Base-by-base conservation (phyloP, 2,797 vertebrate species). In the Mormyrus proboscirostris region DNA sequence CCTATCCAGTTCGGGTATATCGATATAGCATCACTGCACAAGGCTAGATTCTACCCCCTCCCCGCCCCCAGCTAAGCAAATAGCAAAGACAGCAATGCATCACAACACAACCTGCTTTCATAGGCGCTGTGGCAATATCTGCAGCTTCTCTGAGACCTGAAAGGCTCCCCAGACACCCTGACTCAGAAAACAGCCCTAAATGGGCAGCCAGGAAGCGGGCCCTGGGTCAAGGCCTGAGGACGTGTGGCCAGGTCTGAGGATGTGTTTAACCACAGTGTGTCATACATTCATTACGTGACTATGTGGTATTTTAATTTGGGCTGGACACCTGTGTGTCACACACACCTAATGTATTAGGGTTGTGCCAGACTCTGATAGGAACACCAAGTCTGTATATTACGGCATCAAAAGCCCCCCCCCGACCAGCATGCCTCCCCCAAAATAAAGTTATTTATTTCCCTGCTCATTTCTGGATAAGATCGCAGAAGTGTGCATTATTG, bases 401-500 rank as follows among this genome's bases (percentile, higher is more conserved):
- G 33, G 33, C 29, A 51, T 12, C 14, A 19, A 8, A 76, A 49
- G 4, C 8, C 5, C 9, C n/a, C 86, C 38, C 16, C 14, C 12
- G 12, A 8, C 59, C 3, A 25, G 25, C 9, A 1, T 29, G 25
- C 62, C 9, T 44, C 10, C 65, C 47, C 3, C 22, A 62, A 25
- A 10, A 69, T 73, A 73, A 33, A 84, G 1, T 49, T 25, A 22
- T 47, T 22, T 10, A 12, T n/a, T 55, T 88, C 22, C 76, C 69
- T 82, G 69, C n/a, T 10, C 33, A 7, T 53, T 33, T 22, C 9
- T 83, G 76, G 53, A 89, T 89, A 89, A 84, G 53, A 83, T 59
- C 51, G 4, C 88, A 89, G 76, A 44, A 84, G 55, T 22, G 51
- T 38, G 33, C 51, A 59, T 88, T 14, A 47, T 7, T n/a, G 9